Conservation (phyloP, 1,140 invertebrate genomes). For the Copidosoma floridanum region DNA sequence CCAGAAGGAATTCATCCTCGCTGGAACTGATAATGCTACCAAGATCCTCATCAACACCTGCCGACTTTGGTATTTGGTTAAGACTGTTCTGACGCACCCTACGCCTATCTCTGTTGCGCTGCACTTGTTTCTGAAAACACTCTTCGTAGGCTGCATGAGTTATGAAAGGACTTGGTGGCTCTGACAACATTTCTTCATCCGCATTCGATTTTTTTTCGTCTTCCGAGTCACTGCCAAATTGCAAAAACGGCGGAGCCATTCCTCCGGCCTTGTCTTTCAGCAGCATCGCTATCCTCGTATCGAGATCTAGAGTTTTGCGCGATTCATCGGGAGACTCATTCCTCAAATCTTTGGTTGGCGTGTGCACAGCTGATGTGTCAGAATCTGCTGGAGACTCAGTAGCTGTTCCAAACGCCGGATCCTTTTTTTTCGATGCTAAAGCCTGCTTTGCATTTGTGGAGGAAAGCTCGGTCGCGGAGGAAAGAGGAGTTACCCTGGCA, state of each 20-base stretch:
- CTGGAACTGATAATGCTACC: conserved; percentile 77
- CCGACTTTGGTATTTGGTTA: conserved; percentile 16
- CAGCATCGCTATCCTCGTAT: conserved; percentile 83
- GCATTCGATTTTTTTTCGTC: conserved; percentile 51
- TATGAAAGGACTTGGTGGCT: conserved; percentile 75
- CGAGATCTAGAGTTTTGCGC: conserved; percentile 64
- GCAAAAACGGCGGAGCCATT: conserved; percentile 76
- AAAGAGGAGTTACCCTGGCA: too few relatives aligned
- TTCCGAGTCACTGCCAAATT: conserved; percentile 70
- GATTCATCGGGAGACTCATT: conserved; percentile 48
- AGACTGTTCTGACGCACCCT: conserved; percentile 49
- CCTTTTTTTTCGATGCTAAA: conserved; percentile 14
- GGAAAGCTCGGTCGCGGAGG: too few relatives aligned
- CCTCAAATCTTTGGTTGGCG: conserved; percentile 18
- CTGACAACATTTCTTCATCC: conserved; percentile 62
- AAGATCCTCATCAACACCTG: conserved; percentile 50
- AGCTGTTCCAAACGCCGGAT: background rate
- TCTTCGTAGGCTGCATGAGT: conserved; percentile 60
- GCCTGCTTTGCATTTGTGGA: too few relatives aligned
- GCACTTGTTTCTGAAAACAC: conserved; percentile 60
- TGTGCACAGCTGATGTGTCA: conserved; percentile 23
- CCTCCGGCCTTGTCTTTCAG: conserved; percentile 77
- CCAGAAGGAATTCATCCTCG: conserved; percentile 70
- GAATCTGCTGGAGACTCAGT: conserved; percentile 12
- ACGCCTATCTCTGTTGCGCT: conserved; percentile 56